Base-by-base conservation (phyloP, 2,797 vertebrate genomes). In the Muscicapa striata region DNA sequence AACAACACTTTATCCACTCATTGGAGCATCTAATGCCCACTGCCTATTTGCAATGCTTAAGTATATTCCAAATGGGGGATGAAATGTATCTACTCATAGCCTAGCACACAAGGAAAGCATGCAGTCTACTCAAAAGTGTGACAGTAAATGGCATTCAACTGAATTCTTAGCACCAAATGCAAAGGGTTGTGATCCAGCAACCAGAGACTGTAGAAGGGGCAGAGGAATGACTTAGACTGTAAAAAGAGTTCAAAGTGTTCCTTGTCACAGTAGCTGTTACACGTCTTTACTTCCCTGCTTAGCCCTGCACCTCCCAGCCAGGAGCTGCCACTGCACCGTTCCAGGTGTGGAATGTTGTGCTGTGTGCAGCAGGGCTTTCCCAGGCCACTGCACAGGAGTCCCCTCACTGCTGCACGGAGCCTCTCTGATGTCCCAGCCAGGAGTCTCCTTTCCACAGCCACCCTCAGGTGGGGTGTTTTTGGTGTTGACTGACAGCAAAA, bases 91-190 rank as follows among this genome's bases (percentile, higher is more conserved):
- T 96, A 94, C 68, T 94, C 91, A 88, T 90, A 94, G 80, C 72
- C 87, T 88, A 93, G 89, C 86, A 87, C 93, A 97, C 69, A 79
- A 78, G 55, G 82, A 73, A 92, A 96, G 93, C 96, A 96, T 94
- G 96, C 95, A 95, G 78, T 91, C 90, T 94, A 94, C 94, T 64
- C 87, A 89, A 94, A 94, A 82, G 54, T 78, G 79, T 27, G 89
- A 94, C 87, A 76, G 62, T 76, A 91, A 95, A 95, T 79, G 92
- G 95, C 55, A 91, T 93, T 89, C 85, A 58, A 26, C 59, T 70
- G 87, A 93, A 84, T 76, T 75, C 78, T 90, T 11, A 19, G 95
- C 96, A 96, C 87, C 88, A 70, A 88, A 90, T 20, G 86, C 70
- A 58, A 93, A 90, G 52, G 69, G 75, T 75, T 80, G 70, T 76